A percentile compares a stretch with the other conserved stretches of the same genome.
Conservation (phyloP, 2,113 vertebrate species). For the Pavo muticus region DNA sequence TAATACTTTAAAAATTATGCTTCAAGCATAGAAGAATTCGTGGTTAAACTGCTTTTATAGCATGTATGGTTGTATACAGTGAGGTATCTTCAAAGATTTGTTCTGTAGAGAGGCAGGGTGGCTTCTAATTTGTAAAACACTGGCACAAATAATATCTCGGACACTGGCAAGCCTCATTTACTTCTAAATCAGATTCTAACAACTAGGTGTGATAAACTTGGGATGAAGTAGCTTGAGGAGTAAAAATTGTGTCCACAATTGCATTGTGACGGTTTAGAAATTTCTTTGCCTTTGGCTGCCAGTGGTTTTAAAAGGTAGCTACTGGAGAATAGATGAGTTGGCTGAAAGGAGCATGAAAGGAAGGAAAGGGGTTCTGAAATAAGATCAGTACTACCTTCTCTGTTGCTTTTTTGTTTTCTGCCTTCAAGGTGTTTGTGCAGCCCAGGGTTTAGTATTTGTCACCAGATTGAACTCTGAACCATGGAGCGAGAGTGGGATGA, state of each 20-base stretch:
- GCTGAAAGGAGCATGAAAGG: not conserved
- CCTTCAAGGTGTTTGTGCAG: not conserved
- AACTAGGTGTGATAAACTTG: not conserved
- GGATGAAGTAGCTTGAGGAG: not conserved
- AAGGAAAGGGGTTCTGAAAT: not conserved
- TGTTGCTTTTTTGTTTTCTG: not conserved
- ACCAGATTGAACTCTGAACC: not conserved
- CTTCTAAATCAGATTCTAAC: not conserved
- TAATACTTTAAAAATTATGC: not conserved
- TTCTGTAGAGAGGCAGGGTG: not conserved
- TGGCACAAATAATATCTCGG: not conserved
- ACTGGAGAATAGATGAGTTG: not conserved
- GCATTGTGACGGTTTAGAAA: not conserved
- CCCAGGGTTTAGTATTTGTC: not conserved
- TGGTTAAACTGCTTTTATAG: not conserved
- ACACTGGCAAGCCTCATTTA: not conserved
- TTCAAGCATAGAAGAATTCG: not conserved
- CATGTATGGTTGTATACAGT: not conserved
- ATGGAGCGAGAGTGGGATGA: not conserved
- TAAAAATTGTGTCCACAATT: not conserved
- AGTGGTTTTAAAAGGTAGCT: not conserved
- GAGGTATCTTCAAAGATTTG: not conserved
- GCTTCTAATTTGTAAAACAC: not conserved
- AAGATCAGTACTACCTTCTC: not conserved
- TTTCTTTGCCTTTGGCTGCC: not conserved